Conservation (phyloP, 2,888 invertebrate genomes). For the Metacarcinus magister region DNA sequence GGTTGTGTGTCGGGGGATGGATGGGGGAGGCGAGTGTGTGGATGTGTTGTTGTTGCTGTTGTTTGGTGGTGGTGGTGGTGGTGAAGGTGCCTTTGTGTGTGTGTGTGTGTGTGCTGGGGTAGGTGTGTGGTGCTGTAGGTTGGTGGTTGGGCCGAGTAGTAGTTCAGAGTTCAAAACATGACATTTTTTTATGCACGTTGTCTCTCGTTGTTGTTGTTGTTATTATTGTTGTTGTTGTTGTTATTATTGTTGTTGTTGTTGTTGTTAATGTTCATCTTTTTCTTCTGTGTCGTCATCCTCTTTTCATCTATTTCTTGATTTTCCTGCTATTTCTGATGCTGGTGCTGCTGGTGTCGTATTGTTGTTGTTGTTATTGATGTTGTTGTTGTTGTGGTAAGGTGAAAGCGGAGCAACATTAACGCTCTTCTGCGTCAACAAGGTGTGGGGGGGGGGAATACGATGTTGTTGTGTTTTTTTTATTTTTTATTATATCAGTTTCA, state of each 20-base stretch:
- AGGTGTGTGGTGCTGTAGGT: not conserved
- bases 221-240: not conserved
- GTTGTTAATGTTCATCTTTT: not conserved
- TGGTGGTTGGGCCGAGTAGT: not conserved
- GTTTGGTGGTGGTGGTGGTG: not conserved
- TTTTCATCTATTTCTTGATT: no score
- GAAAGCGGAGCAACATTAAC: not conserved
- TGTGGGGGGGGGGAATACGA: not conserved
- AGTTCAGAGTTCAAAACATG: conserved; percentile 13
- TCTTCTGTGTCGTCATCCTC: no score
- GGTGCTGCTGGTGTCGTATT: not conserved
- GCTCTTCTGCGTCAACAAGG: not conserved
- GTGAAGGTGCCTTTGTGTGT: not conserved
- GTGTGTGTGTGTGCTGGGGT: not conserved
- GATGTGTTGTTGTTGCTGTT: not conserved
- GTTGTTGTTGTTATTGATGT: not conserved
- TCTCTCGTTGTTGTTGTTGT: not conserved
- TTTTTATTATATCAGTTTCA: not conserved
- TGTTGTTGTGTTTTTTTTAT: not conserved
- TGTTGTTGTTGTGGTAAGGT: not conserved
- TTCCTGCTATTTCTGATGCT: no score
- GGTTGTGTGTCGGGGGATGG: not conserved
- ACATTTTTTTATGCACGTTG: not conserved
- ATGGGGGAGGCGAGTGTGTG: not conserved
- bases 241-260: not conserved